These are phyloP conservation scores for Musca vetustissima DNA, from an alignment of 1,140 invertebrate genomes.

Conservation along the genomic window DNA sequence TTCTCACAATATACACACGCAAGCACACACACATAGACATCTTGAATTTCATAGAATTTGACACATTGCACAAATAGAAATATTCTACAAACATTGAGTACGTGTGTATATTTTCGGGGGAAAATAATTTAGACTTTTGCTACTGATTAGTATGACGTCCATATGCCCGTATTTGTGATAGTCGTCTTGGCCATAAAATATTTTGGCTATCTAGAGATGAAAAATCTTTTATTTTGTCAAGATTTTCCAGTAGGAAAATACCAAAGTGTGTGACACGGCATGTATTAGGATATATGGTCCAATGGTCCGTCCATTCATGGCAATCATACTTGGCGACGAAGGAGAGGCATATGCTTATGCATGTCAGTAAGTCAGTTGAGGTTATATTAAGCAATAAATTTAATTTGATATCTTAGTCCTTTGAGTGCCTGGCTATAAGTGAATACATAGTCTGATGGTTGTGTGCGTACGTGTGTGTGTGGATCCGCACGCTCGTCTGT, in stretches of 20 bases:
- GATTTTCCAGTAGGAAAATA: neutral
- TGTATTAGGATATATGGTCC: neutral
- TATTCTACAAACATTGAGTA: too few relatives aligned
- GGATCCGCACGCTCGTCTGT: too few relatives aligned
- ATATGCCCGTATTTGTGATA: neutral
- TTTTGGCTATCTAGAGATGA: neutral
- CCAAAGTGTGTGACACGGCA: neutral
- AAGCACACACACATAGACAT: neutral
- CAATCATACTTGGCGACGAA: too few relatives aligned
- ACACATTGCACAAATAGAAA: too few relatives aligned
- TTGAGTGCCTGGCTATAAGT: neutral
- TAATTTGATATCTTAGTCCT: slow-evolving; percentile 35
- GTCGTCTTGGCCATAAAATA: slow-evolving; percentile 3
- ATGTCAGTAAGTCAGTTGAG: slow-evolving; percentile 5
- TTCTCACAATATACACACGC: neutral
- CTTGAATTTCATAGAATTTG: neutral
- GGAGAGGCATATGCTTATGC: neutral
- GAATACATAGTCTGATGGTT: neutral
- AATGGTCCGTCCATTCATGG: too few relatives aligned
- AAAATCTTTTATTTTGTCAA: slow-evolving; percentile 1
- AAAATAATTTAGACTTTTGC: slow-evolving; percentile 14
- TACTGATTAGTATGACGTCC: slow-evolving; percentile 18
- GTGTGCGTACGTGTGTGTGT: neutral
- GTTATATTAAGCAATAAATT: slow-evolving; percentile 41
- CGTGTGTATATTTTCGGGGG: neutral